These are phyloP conservation scores for Fragum sueziense DNA, from an alignment of 2,888 invertebrate genomes.

Conservation along the genomic window DNA sequence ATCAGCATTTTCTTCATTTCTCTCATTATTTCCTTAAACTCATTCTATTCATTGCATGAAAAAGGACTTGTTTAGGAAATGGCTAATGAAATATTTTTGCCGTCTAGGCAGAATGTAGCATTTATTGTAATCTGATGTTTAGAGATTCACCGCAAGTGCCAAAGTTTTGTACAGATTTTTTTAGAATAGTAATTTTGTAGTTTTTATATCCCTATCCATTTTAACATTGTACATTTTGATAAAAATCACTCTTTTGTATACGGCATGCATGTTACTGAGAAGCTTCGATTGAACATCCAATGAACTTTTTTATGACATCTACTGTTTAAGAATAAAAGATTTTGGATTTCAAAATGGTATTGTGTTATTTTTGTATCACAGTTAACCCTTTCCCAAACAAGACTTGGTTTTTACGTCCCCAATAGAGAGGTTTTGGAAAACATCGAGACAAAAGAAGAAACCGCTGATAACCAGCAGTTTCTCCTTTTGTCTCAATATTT, in stretches of 20 bases:
- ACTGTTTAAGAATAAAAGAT: constrained; percentile 14
- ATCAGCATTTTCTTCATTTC: no score
- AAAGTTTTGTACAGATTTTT: constrained; percentile 6
- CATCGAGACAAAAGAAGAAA: no score
- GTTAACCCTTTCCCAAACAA: background rate
- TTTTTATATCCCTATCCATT: background rate
- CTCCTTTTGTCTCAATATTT: no score
- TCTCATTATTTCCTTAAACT: no score
- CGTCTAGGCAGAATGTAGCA: background rate
- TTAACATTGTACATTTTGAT: background rate
- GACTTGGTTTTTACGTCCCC: no score
- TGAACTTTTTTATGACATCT: background rate
- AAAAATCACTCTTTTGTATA: background rate
- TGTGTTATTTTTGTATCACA: background rate
- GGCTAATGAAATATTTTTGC: no score
- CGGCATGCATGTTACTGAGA: background rate
- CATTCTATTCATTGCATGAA: no score
- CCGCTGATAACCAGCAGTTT: no score
- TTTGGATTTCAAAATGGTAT: background rate
- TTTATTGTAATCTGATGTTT: background rate
- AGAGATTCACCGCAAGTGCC: constrained; percentile 11
- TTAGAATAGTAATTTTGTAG: background rate
- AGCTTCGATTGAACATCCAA: background rate
- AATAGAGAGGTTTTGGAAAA: no score
- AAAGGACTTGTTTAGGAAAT: no score